These are phyloP conservation scores for Aulostomus chinensis DNA, from an alignment of 2,797 vertebrate genomes.

Conservation along the genomic window DNA sequence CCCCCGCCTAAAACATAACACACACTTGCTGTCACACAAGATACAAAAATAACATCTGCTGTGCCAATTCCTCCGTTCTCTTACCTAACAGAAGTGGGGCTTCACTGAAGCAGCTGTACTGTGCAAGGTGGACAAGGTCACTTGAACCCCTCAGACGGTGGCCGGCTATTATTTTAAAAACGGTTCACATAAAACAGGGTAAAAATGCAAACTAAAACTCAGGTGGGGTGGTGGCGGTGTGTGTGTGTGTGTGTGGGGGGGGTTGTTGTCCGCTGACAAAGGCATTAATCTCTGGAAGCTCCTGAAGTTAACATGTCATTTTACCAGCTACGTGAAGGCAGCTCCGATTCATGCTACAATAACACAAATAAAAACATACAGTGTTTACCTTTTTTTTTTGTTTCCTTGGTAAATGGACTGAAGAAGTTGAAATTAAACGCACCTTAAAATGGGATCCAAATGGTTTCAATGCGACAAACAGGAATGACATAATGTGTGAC, in stretches of 20 bases:
- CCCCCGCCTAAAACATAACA: slow-evolving; percentile 22
- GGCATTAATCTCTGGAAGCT: slow-evolving; percentile 45
- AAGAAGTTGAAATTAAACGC: too few species aligned
- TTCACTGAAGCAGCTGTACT: slow-evolving; percentile 71
- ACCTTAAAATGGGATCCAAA: too few species aligned
- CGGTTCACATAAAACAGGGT: slow-evolving; percentile 6
- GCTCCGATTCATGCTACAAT: slow-evolving; percentile 27
- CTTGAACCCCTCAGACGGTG: slow-evolving; percentile 64
- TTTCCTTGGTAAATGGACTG: too few species aligned
- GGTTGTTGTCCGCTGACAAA: slow-evolving; percentile 28
- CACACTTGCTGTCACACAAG: slow-evolving; percentile 36
- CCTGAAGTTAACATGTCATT: slow-evolving; percentile 47
- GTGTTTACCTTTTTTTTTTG: slow-evolving; percentile 13
- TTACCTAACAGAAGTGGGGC: slow-evolving; percentile 45
- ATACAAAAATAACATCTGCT: slow-evolving; percentile 78
- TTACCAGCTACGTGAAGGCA: slow-evolving; percentile 54
- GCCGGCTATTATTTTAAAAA: slow-evolving; percentile 34
- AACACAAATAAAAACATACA: slow-evolving; percentile 24
- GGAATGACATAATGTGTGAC: too few species aligned
- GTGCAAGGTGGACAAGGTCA: slow-evolving; percentile 78
- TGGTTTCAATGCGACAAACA: too few species aligned
- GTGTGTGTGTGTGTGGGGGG: too few species aligned
- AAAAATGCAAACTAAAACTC: slow-evolving; percentile 36
- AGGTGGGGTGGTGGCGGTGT: too few species aligned
- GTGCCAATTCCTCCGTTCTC: slow-evolving; percentile 26